Conservation (phyloP, 2,113 vertebrate genomes). For the Piprites chloris region DNA sequence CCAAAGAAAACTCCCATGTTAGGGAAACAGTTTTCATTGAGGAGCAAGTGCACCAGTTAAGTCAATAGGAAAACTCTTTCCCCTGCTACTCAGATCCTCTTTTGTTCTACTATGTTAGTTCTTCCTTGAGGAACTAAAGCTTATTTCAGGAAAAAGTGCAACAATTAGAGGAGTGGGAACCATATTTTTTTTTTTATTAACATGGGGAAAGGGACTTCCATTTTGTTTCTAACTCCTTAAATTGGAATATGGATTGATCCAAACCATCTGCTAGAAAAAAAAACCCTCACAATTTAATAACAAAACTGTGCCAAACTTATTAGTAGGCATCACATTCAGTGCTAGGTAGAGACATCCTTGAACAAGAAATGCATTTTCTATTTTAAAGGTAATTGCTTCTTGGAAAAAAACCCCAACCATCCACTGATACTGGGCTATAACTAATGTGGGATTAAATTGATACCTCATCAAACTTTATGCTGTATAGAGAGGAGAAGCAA, state of each 20-base stretch:
- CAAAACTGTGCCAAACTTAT: not conserved
- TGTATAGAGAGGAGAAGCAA: not conserved
- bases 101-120: not conserved
- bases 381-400: not conserved
- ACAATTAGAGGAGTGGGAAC: not conserved
- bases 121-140: not conserved
- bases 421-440: not conserved
- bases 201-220: not conserved
- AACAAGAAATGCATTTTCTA: not conserved
- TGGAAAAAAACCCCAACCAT: not conserved
- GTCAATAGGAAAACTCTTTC: not conserved
- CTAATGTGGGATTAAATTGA: not conserved
- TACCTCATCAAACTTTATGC: not conserved
- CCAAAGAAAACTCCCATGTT: not conserved
- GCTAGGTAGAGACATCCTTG: not conserved
- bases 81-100: not conserved
- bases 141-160: not conserved
- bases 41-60: not conserved
- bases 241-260: not conserved
- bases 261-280: not conserved
- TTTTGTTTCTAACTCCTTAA: not conserved
- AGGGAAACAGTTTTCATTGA: not conserved
- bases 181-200: not conserved
- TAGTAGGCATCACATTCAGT: not conserved
- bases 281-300: not conserved